Percentiles rank a stretch among this genome's conserved stretches.
Conservation (phyloP, 2,888 invertebrate genomes). For the Serrognathus titanus region DNA sequence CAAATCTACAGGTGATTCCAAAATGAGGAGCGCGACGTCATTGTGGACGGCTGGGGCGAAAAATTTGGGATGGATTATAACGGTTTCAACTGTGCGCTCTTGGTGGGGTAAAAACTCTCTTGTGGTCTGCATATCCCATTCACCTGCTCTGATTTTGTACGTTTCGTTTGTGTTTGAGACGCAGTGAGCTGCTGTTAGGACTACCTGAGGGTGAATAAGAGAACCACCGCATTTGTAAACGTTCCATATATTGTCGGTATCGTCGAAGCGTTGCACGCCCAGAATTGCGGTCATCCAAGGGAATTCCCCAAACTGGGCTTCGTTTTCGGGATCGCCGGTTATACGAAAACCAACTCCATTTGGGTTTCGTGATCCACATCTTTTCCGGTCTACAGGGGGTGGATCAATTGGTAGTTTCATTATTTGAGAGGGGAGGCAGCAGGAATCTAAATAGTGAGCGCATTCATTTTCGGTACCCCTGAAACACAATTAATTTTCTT, state of each 20-base stretch:
- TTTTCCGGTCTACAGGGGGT: slow-evolving; percentile 59
- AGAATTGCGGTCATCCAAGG: slow-evolving; percentile 80
- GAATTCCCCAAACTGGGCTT: slow-evolving; percentile 74
- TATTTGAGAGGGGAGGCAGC: slow-evolving; percentile 49
- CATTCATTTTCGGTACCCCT: slow-evolving; percentile 39
- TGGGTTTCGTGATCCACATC: slow-evolving; percentile 60
- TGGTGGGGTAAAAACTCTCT: slow-evolving; percentile 68
- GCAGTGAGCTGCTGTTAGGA: slow-evolving; percentile 77
- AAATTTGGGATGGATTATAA: slow-evolving; percentile 61
- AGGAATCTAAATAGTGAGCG: slow-evolving; percentile 55
- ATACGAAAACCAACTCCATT: slow-evolving; percentile 34
- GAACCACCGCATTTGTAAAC: slow-evolving; percentile 78
- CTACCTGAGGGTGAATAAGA: slow-evolving; percentile 70
- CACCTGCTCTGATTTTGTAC: slow-evolving; percentile 63
- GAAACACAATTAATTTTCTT: slow-evolving; percentile 1
- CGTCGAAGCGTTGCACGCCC: slow-evolving; percentile 52
- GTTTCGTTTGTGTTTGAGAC: slow-evolving; percentile 49
- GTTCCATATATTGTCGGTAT: slow-evolving; percentile 51
- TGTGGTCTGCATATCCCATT: slow-evolving; percentile 78
- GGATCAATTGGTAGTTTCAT: slow-evolving; percentile 32
- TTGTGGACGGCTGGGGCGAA: slow-evolving; percentile 67
- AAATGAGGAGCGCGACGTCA: slow-evolving; percentile 69
- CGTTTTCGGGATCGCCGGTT: slow-evolving; percentile 60
- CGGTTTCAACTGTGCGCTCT: slow-evolving; percentile 59
- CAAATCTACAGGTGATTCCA: slow-evolving; percentile 57